Conservation (phyloP, 1,140 invertebrate genomes). For the Phymastichus coffea region DNA sequence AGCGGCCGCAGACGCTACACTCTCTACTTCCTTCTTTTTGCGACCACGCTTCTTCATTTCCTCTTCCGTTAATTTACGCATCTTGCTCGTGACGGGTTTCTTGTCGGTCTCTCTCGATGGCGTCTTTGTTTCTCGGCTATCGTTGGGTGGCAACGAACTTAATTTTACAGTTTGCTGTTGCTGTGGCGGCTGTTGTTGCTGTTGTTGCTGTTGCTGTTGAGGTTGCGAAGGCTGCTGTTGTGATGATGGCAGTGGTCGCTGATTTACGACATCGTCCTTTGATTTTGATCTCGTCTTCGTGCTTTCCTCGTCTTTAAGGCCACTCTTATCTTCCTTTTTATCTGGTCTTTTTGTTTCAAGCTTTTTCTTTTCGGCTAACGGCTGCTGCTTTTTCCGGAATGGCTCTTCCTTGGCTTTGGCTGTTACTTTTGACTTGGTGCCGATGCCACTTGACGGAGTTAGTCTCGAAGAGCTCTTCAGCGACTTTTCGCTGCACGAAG, state of each 20-base stretch:
- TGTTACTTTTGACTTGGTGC: constrained; percentile 6
- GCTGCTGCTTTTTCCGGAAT: constrained; percentile 42
- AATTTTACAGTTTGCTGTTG: no score
- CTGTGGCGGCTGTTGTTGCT: no score
- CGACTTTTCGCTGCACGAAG: constrained; percentile 51
- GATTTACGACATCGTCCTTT: constrained; percentile 38
- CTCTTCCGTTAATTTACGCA: constrained; percentile 54
- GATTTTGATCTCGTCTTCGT: constrained; percentile 56
- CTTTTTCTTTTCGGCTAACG: constrained; percentile 44
- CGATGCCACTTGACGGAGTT: constrained; percentile 29
- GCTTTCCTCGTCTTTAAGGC: constrained; percentile 53
- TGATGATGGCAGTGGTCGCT: not conserved
- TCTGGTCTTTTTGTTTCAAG: constrained; percentile 38
- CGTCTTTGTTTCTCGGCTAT: constrained; percentile 41
- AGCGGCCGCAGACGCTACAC: no score
- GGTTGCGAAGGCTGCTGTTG: no score
- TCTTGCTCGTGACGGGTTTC: constrained; percentile 51
- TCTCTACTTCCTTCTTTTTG: constrained; percentile 57
- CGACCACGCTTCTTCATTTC: constrained; percentile 55
- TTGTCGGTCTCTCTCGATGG: constrained; percentile 47
- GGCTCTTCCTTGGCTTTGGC: constrained; percentile 23
- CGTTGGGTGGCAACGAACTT: no score
- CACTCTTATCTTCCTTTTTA: constrained; percentile 54
- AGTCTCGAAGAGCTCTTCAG: constrained; percentile 40
- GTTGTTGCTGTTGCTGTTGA: not conserved